Conservation (phyloP, 1,140 invertebrate genomes). For the Caenorhabditis briggsae region DNA sequence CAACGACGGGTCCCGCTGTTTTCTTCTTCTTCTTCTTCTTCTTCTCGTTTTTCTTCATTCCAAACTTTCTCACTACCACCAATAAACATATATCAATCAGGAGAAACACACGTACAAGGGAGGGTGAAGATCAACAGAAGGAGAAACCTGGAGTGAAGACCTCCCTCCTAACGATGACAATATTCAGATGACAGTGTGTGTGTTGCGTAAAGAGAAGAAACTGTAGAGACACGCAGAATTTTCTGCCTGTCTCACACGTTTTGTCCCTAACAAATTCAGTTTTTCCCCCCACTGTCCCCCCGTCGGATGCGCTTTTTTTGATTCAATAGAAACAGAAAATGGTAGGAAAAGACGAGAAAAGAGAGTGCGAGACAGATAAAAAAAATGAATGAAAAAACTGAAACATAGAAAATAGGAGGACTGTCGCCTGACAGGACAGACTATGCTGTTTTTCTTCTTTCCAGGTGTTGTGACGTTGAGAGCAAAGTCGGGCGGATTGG, state of each 20-base stretch:
- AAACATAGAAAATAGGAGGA: too few relatives aligned
- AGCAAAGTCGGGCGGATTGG: too few relatives aligned
- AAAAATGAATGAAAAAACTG: too few relatives aligned
- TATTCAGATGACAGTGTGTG: neutral
- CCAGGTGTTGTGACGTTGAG: too few relatives aligned
- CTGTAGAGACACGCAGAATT: neutral
- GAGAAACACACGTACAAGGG: constrained; percentile 26
- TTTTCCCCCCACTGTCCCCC: neutral
- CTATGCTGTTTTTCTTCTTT: too few relatives aligned
- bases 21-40: neutral
- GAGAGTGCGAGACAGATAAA: too few relatives aligned
- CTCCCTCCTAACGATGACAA: neutral
- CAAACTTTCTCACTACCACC: constrained; percentile 7
- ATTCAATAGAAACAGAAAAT: neutral
- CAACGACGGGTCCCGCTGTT: neutral
- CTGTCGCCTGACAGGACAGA: too few relatives aligned
- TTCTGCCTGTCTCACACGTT: neutral
- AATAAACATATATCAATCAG: constrained; percentile 49
- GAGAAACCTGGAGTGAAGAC: constrained; percentile 16
- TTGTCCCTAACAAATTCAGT: constrained; percentile 48
- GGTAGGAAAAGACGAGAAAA: neutral
- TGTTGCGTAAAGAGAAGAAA: constrained; percentile 12
- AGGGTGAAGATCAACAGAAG: neutral
- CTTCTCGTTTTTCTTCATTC: neutral
- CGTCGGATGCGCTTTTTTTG: constrained; percentile 17